phyloP scores from a whole-genome alignment of 2,113 vertebrate genomes.

The Diphyllodes magnificus region DNA sequence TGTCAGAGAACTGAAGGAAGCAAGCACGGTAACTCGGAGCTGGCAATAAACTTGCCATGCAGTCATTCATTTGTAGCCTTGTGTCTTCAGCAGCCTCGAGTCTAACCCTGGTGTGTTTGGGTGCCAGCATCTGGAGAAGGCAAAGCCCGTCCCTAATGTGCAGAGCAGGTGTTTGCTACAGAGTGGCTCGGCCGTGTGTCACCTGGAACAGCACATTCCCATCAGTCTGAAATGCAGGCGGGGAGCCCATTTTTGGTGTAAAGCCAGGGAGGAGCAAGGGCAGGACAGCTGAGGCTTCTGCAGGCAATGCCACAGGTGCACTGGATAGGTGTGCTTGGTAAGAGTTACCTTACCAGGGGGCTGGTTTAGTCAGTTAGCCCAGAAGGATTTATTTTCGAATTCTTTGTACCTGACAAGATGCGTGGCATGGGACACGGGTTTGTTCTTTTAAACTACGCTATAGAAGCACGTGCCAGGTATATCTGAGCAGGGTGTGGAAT shows the following conservation, averaged over 20 bases:
- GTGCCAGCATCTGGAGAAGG: rapidly evolving
- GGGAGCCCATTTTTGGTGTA: neutral
- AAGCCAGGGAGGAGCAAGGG: neutral
- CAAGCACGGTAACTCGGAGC: neutral
- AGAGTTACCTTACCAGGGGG: neutral
- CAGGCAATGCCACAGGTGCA: neutral
- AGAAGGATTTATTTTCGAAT: neutral
- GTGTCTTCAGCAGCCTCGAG: neutral
- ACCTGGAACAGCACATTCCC: neutral
- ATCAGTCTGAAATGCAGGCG: rapidly evolving
- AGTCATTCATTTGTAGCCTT: neutral
- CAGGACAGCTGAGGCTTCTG: neutral
- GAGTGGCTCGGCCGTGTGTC: neutral
- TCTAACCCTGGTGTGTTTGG: rapidly evolving
- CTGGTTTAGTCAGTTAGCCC: neutral
- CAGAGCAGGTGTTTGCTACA: neutral
- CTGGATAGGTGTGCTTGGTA: rapidly evolving
- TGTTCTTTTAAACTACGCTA: rapidly evolving
- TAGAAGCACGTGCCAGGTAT: neutral
- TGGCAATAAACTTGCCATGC: neutral
- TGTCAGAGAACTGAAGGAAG: neutral
- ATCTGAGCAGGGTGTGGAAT: neutral
- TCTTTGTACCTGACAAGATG: neutral
- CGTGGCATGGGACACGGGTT: rapidly evolving
- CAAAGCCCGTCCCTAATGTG: neutral